phyloP scores from a whole-genome alignment of 2,888 invertebrate genomes.

The Amphipyra berbera region DNA sequence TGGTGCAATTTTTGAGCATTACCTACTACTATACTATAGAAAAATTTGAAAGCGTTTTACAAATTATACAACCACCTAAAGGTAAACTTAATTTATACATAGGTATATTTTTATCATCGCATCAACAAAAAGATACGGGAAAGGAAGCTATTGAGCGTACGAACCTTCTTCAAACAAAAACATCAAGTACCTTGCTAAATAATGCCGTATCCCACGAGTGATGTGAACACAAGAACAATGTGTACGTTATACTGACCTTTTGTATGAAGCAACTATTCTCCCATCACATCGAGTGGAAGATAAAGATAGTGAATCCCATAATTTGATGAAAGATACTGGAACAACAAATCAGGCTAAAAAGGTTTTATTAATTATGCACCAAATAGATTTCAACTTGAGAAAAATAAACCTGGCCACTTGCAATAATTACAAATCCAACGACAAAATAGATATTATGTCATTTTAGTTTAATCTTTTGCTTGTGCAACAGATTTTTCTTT shows the following conservation, averaged over 20 bases:
- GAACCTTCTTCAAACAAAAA: slow-evolving; percentile 26
- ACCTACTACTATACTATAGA: too few relatives aligned
- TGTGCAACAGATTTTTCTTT: slow-evolving; percentile 13
- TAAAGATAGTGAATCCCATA: slow-evolving; percentile 30
- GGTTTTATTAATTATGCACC: too few relatives aligned
- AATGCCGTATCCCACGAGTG: slow-evolving; percentile 44
- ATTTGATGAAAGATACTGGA: slow-evolving; percentile 49
- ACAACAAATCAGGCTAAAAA: too few relatives aligned
- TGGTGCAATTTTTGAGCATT: too few relatives aligned
- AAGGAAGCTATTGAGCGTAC: slow-evolving; percentile 10
- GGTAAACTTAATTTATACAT: too few relatives aligned
- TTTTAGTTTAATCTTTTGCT: slow-evolving; percentile 9
- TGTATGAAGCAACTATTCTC: slow-evolving; percentile 45
- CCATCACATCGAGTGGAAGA: slow-evolving; percentile 29
- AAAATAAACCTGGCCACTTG: slow-evolving; percentile 5
- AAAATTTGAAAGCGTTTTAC: too few relatives aligned
- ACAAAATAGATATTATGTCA: slow-evolving; percentile 12
- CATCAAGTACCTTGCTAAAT: slow-evolving; percentile 20
- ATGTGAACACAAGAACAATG: slow-evolving; percentile 50
- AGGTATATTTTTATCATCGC: background rate
- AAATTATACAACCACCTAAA: too few relatives aligned
- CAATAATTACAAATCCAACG: background rate
- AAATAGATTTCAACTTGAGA: background rate
- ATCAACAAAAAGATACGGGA: slow-evolving; percentile 25
- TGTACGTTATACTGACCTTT: slow-evolving; percentile 48